Conservation (phyloP, 2,888 invertebrate species). For the Patella depressa region DNA sequence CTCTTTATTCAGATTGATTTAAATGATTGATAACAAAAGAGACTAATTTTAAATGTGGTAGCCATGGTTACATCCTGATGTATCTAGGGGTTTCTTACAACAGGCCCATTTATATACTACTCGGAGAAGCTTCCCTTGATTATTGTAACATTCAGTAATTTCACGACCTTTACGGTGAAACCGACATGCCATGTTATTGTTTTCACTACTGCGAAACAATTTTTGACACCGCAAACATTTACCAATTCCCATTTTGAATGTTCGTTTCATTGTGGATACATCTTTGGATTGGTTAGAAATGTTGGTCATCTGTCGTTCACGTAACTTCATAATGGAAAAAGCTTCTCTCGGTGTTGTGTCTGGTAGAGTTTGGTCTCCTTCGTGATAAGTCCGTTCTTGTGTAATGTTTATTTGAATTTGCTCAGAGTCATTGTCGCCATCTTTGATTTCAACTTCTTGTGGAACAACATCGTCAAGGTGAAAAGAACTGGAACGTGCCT, state of each 20-base stretch:
- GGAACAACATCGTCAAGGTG: conserved; percentile 49
- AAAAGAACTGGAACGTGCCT: conserved; percentile 48
- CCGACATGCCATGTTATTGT: conserved; percentile 54
- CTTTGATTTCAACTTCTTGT: conserved; percentile 13
- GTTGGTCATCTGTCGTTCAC: conserved; percentile 16
- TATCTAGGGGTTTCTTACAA: conserved; percentile 54
- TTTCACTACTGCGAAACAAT: conserved; percentile 55
- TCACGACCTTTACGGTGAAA: conserved; percentile 60
- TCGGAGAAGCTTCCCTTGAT: conserved; percentile 47
- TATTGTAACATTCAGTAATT: conserved; percentile 55
- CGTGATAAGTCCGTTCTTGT: conserved; percentile 50
- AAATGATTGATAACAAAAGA: no score
- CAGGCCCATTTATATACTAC: conserved; percentile 62
- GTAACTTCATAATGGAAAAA: conserved; percentile 38
- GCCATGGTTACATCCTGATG: conserved; percentile 57
- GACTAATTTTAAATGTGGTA: conserved; percentile 46
- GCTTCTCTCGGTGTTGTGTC: conserved; percentile 6
- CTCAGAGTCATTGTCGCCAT: neutral
- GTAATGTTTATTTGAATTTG: conserved; percentile 8
- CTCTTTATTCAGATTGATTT: neutral
- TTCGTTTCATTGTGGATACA: conserved; percentile 19
- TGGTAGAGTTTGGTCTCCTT: conserved; percentile 46
- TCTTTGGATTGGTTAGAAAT: conserved; percentile 27
- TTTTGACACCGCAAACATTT: conserved; percentile 60
- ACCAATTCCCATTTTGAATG: conserved; percentile 38